Evolutionary conservation across 2,888 invertebrate genomes (phyloP), one percentile per base, ranked within the genome.

Genomic region (Lobophora halterata): DNA sequence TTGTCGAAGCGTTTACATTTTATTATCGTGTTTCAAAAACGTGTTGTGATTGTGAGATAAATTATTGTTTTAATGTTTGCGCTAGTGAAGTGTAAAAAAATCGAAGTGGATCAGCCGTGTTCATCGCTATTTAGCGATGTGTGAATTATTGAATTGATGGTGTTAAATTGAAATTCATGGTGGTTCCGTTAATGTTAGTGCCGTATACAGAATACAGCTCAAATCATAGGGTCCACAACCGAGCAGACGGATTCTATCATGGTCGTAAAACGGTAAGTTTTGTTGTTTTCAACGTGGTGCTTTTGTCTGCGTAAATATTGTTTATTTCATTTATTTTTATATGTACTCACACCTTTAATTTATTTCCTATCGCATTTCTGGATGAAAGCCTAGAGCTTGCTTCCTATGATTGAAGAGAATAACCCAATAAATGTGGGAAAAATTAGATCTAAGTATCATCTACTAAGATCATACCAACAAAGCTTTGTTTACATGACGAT

Each of bases 191-290:
- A 72, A 67, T 67, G 53, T 70, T 76, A 69, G 86, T 86, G 80
- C 57, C 65, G 66, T 79, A 83, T 74, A 74, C 69, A 73, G 79
- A 78, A 61, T 61, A 78, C 79, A 78, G 62, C 79, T 78, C 80
- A 72, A 88, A 88, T 80, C 88, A 88, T 88, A 87, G 88, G 88
- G 80, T 86, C 88, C 80, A 85, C 78, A 79, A 82, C 78, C 78
- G 88, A 83, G 78, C 79, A 74, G 74, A 88, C 88, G 88, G 87
- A 85, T 83, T 86, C 85, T 86, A 88, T 77, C 85, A 88, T 88
- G 88, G 88, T 87, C 83, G 87, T 88, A 81, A 88, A 88, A 87
- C 87, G 86, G 87, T 88, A 69, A 80, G 87, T 78, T 65, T 54
- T 61, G 52, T 41, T 54, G 24, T 52, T 10, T 11, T 30, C 52